Base-by-base conservation (phyloP, 2,797 vertebrate genomes). In the Bradypodion ventrale region DNA sequence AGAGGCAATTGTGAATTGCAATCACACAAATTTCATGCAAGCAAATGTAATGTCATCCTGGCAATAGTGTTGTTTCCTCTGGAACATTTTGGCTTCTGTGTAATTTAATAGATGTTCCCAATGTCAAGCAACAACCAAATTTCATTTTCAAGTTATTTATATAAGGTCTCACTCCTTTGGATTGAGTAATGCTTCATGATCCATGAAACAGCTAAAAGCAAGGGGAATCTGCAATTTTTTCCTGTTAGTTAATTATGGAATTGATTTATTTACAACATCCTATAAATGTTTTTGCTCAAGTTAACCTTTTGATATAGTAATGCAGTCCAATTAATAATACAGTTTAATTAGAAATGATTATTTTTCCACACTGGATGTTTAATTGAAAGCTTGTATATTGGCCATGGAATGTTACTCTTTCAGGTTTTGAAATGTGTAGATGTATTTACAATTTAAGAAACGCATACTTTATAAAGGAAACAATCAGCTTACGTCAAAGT, bases 151-250 rank as follows among this genome's bases (percentile, higher is more conserved):
- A 0, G 0, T 70, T 1, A 60, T 87, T 85, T 89, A 69, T 79
- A 75, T n/a, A 69, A 4, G 15, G 82, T 7, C 35, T 86, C 42
- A 74, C 15, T 75, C 87, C 84, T 69, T 69, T 62, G 79, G 40
- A 29, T 68, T 87, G 75, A 80, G 46, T 78, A 90, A 88, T 80
- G 84, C 66, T 72, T 77, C 69, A 88, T 81, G 73, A 85, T 46
- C 23, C 62, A 23, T 77, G 66, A 65, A 83, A 73, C 49, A 87
- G 66, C 32, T 46, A 62, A 83, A 90, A 82, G 19, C 84, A 6
- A 75, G 10, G 3, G 81, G 40, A 75, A 75, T 75, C 27, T 0
- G 37, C 0, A 0, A 13, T 78, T 75, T 86, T 77, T 25, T 29
- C 6, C 2, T 88, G 70, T 27, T 90, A 85, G 85, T 1, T 87